phyloP scores from a whole-genome alignment of 2,888 invertebrate genomes.

The Tricholauxania praeusta region DNA sequence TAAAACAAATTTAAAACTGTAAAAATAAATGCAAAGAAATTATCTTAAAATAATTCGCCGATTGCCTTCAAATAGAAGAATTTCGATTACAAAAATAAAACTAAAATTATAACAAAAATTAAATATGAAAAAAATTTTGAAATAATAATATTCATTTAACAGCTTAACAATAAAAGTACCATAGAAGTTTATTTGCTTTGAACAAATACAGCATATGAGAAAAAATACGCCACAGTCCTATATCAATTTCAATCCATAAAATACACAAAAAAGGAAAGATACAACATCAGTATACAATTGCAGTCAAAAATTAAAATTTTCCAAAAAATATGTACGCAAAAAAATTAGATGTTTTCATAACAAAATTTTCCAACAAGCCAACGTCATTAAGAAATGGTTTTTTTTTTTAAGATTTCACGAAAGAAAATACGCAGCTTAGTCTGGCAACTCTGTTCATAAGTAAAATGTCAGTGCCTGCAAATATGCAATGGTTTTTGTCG shows the following conservation, averaged over 20 bases:
- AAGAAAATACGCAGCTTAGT: no score
- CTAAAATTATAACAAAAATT: slow-evolving; percentile 36
- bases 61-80: slow-evolving; percentile 69
- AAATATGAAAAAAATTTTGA: slow-evolving; percentile 36
- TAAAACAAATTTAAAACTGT: slow-evolving; percentile 40
- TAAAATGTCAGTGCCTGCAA: slow-evolving; percentile 30
- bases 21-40: slow-evolving; percentile 41
- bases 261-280: background rate
- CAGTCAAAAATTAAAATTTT: slow-evolving; percentile 31
- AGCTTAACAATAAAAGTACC: slow-evolving; percentile 28
- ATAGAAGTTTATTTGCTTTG: no score
- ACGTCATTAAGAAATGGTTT: no score
- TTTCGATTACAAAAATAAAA: slow-evolving; percentile 63
- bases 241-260: slow-evolving; percentile 37
- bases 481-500: no score
- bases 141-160: slow-evolving; percentile 35
- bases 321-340: slow-evolving; percentile 12
- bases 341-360: no score
- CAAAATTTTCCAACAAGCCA: slow-evolving; percentile 31
- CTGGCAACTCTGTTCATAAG: no score
- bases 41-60: slow-evolving; percentile 67
- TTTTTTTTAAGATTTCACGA: no score
- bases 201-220: background rate
- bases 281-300: slow-evolving; percentile 15
- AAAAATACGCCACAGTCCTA: slow-evolving; percentile 36